Evolutionary conservation across 2,888 invertebrate genomes (phyloP).

Genomic region (Epistrophella euchroma): DNA sequence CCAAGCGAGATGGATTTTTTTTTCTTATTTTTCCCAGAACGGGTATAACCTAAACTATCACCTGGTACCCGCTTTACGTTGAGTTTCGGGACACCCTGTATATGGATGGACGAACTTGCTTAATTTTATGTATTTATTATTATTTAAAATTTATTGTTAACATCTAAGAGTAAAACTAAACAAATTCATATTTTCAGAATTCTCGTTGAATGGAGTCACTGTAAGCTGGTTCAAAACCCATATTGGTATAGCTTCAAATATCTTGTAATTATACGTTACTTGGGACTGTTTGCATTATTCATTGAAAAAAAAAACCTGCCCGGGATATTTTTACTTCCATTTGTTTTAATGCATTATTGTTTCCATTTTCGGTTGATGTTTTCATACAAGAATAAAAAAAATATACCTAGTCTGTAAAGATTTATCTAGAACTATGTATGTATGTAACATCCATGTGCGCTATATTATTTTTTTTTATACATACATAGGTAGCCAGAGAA

Average conservation of each 20-base stretch:
- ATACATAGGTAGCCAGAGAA: neutral
- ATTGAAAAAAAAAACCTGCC: conserved; percentile 36
- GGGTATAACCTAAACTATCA: too few species aligned
- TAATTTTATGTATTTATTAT: too few species aligned
- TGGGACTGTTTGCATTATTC: conserved; percentile 56
- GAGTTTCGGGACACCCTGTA: too few species aligned
- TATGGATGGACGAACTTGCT: too few species aligned
- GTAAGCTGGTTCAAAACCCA: conserved; percentile 10
- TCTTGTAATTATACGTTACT: conserved; percentile 49
- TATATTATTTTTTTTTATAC: neutral
- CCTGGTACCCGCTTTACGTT: too few species aligned
- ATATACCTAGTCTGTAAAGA: neutral
- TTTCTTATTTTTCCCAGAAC: too few species aligned
- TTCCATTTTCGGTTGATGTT: neutral
- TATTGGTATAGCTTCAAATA: conserved; percentile 16
- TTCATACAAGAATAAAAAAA: neutral
- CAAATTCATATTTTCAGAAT: too few species aligned
- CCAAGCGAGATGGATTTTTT: too few species aligned
- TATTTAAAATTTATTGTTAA: too few species aligned
- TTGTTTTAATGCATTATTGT: neutral
- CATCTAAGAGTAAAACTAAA: too few species aligned
- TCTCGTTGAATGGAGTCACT: too few species aligned
- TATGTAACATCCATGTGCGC: too few species aligned
- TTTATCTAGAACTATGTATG: neutral
- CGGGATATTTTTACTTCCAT: conserved; percentile 37